Base-by-base conservation (phyloP, 2,797 vertebrate species). In the Acanthis flammea region DNA sequence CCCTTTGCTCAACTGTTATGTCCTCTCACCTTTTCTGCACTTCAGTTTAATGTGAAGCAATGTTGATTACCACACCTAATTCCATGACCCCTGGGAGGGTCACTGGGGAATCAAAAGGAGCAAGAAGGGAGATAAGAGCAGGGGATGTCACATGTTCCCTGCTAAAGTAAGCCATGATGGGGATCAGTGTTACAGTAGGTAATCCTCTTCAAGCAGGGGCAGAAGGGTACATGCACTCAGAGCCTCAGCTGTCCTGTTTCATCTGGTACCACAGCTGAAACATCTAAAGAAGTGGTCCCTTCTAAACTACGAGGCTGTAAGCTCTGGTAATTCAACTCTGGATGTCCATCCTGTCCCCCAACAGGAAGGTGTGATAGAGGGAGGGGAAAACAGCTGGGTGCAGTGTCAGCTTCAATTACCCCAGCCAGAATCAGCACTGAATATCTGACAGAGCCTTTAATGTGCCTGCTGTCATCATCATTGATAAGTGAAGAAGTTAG, bases 211-310 rank as follows among this genome's bases (percentile, higher is more conserved):
- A 3, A 2, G 50, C 41, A 74, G 39, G 35, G 14, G 48, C 39
- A 51, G 76, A 79, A 77, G 48, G 25, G 41, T 7, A 16, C 10
- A 1, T 8, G 12, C 18, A 21, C 19, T 58, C 0, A 0, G 1
- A 76, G 27, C 18, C 42, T 54, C 65, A 51, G 41, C 7, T 42
- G 30, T 78, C 30, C n/a, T 23, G 16, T 35, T 65, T 61, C 35
- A 28, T 11, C 45, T 65, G 16, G 37, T 67, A 22, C 31, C 18
- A 54, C n/a, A 60, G n/a, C 42, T 37, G n/a, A 55, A 79, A 53
- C 2, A 13, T 33, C 39, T 39, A 21, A 85, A 85, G 33, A 39
- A 60, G n/a, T 12, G 48, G 10, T 9, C 33, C 10, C 3, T n/a
- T 37, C 24, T 68, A 57, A 93, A 35, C 9, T 11, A 37, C 0